Evolutionary conservation across 2,888 invertebrate genomes (phyloP), one percentile per base, ranked within the genome.

Genomic region (Apotomis turbidana): DNA sequence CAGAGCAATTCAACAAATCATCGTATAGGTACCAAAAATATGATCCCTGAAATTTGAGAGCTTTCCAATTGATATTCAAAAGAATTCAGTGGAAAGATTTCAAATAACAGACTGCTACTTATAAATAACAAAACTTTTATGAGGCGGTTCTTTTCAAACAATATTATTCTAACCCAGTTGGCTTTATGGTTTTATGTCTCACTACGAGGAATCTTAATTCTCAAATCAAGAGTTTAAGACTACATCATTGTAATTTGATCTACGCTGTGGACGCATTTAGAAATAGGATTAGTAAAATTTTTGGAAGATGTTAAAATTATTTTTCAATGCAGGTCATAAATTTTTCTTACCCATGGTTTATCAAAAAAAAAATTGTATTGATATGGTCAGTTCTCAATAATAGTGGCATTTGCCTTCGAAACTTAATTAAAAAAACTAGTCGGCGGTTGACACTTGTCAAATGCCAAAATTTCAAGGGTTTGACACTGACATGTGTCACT

Each of bases 181-280:
- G 49, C 49, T 36, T 49, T 36, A 8, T n/a, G 13, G 4, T 15
- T 54, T 54, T 54, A 54, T 54, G 15, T 5, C 13, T 54, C 54
- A 54, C n/a, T 54, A 6, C 54, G n/a, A 6, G 15, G 54, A 54
- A 54, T 1, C 58, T 38, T 67, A 49, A 67, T 58, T 67, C 58
- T 58, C 36, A 57, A 66, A 57, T 57, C 46, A 57, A 46, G 67
- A 58, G 54, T 54, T 12, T 15, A 46, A 71, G 54, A 60, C 46
- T 41, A 66, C 55, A 64, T 46, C 64, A 46, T 12, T 66, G 55
- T 66, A 55, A 64, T 41, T 64, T 8, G 54, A 64, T 64, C 55
- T 27, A 44, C 27, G 27, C 41, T 12, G 6, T 55, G 55, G n/a
- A 55, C 44, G 64, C 54, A 55, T 66, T 62, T 46, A 46, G 46